Conservation (phyloP, 1,140 invertebrate species). For the Aphaenogaster ashmeadi region DNA sequence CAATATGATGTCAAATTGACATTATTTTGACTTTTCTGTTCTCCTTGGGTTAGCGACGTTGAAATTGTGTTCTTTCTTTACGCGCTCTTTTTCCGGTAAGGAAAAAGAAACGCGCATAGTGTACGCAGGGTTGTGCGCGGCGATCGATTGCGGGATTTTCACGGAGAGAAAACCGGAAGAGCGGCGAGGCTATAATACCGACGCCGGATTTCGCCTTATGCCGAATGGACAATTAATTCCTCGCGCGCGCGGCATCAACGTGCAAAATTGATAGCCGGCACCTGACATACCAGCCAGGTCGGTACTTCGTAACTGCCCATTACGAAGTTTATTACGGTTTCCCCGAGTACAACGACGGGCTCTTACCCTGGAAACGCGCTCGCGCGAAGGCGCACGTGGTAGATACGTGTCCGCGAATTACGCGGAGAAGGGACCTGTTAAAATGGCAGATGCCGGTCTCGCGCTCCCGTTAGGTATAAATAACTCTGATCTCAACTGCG, state of each 20-base stretch:
- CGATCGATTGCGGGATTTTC: slow-evolving; percentile 25
- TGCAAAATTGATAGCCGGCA: slow-evolving; percentile 82
- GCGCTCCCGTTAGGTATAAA: slow-evolving; percentile 40
- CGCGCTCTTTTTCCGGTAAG: background rate
- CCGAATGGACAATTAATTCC: slow-evolving; percentile 81
- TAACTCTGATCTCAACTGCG: slow-evolving; percentile 41
- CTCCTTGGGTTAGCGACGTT: background rate
- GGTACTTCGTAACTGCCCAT: slow-evolving; percentile 80
- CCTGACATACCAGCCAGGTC: slow-evolving; percentile 71
- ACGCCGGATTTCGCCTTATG: slow-evolving; percentile 24
- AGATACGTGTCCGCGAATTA: slow-evolving; percentile 55
- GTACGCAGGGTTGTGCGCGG: background rate
- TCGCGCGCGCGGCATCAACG: slow-evolving; percentile 77
- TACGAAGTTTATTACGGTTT: slow-evolving; percentile 84
- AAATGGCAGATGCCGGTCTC: slow-evolving; percentile 35
- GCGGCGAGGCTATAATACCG: slow-evolving; percentile 16
- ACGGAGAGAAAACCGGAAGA: slow-evolving; percentile 41
- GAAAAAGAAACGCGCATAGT: background rate
- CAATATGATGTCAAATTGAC: too few species aligned
- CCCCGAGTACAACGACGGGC: slow-evolving; percentile 62
- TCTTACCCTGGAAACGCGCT: slow-evolving; percentile 62
- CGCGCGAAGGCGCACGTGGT: slow-evolving; percentile 59
- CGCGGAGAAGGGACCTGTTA: slow-evolving; percentile 46
- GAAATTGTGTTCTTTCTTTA: background rate
- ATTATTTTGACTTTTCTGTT: too few species aligned